These are phyloP conservation scores for Peromyscus nudipes DNA, from an alignment of 2,797 vertebrate genomes.

Conservation along the genomic window DNA sequence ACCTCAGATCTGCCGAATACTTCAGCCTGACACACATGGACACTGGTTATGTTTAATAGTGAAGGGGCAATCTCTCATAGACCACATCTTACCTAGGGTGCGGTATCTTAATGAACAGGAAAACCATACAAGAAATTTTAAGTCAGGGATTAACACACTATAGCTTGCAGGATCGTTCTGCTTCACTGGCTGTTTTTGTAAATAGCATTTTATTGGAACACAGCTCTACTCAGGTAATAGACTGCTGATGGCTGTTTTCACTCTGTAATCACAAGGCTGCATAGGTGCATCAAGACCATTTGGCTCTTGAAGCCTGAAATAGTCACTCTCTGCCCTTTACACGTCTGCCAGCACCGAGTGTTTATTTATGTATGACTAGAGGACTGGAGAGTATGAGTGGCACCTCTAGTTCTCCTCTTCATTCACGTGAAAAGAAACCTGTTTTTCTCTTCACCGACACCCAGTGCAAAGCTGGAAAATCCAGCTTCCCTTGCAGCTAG, in stretches of 20 bases:
- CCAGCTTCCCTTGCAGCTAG: slow-evolving; percentile 9
- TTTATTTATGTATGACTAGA: not conserved
- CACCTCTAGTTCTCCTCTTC: not conserved
- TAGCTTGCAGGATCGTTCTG: not conserved
- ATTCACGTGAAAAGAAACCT: not conserved
- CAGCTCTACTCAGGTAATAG: not conserved
- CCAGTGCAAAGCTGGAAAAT: not conserved
- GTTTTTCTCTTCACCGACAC: not conserved
- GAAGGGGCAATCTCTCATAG: not conserved
- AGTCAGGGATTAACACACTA: not conserved
- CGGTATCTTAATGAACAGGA: slow-evolving; percentile 6
- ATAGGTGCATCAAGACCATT: not conserved
- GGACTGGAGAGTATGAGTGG: not conserved
- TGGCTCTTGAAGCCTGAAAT: not conserved
- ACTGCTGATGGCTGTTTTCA: not conserved
- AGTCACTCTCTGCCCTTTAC: slow-evolving; percentile 12
- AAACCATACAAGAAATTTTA: slow-evolving; percentile 37
- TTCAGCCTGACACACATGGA: not conserved
- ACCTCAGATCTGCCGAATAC: not conserved
- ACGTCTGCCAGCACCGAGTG: not conserved
- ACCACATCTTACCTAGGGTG: not conserved
- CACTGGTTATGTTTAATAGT: not conserved
- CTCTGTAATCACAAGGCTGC: not conserved
- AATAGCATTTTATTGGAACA: slow-evolving; percentile 9
- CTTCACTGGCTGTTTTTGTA: not conserved